Evolutionary conservation across 1,140 invertebrate genomes (phyloP), one percentile per base, ranked within the genome.

Genomic region (Penaeus chinensis): DNA sequence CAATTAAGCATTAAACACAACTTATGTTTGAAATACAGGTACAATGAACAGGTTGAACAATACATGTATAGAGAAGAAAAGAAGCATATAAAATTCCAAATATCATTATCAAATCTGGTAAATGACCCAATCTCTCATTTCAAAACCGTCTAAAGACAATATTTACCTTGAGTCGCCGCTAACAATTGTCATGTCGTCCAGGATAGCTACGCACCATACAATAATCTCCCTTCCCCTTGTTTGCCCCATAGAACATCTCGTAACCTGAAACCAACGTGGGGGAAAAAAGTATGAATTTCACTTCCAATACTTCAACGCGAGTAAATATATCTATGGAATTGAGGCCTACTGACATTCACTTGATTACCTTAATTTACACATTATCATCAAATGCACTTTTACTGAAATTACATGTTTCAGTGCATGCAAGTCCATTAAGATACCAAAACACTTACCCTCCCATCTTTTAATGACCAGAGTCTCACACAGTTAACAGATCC

Each of bases 401-500:
- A 74, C 20, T 19, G 3, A 19, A 20, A 74, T 74, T 20, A 20
- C 69, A 13, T 7, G 24, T 74, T 74, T 20, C 47, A 47, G 47
- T 10, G 47, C 7, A 13, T 10, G 47, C 0, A 47, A 47, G 47
- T 47, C 7, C 11, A 47, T 47, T 47, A 8, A 10, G 27, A 27
- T 37, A 77, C 19, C 0, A 13, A 42, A 24, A 42, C 32, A 87
- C 97, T 93, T 1, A 96, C 97, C 92, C 96, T 96, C 2, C 97
- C 97, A 60, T 95, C 95, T 60, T 94, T 92, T 0, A 96, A 95
- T 93, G 96, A 95, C 97, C 97, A 99, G 60, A 98, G 94, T 90
- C 97, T 94, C 37, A 99, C 95, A 63, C 95, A 95, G 91, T 98
- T 95, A 13, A 95, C 91, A 3, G 97, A 97, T 2, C 97, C 97